Conservation (phyloP, 2,797 vertebrate species). For the Onychomys arenicola region DNA sequence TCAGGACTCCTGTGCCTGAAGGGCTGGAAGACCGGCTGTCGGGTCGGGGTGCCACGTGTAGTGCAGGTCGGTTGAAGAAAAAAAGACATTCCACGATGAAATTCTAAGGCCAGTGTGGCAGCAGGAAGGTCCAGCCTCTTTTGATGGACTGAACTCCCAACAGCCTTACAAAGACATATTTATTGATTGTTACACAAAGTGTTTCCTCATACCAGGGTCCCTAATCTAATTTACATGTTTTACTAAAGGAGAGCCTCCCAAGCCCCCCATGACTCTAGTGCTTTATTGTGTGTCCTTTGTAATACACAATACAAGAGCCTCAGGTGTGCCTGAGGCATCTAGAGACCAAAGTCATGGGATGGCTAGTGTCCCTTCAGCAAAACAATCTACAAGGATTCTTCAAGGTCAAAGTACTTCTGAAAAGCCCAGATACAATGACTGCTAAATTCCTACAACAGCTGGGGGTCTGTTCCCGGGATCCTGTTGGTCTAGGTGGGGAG, state of each 20-base stretch:
- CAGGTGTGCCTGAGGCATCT: not conserved
- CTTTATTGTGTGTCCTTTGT: not conserved
- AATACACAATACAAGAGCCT: not conserved
- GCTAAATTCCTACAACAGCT: not conserved
- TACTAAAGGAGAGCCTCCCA: not conserved
- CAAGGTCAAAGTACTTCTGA: not conserved
- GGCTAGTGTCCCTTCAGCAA: not conserved
- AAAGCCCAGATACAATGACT: not conserved
- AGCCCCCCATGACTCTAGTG: not conserved
- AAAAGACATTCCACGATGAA: not conserved
- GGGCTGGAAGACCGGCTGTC: not conserved
- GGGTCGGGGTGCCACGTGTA: not conserved
- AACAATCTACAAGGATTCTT: not conserved
- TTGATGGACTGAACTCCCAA: not conserved
- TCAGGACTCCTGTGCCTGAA: not conserved
- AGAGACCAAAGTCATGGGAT: not conserved
- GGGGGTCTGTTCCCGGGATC: not conserved
- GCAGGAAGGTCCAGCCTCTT: not conserved
- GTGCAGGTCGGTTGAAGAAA: not conserved
- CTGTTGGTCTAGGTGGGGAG: not conserved
- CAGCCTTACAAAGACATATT: not conserved
- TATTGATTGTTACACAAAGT: not conserved
- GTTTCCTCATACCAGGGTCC: not conserved
- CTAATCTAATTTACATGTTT: not conserved
- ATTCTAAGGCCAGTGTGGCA: not conserved